Evolutionary conservation across 2,888 invertebrate species (phyloP).

Genomic region (Deilephila porcellus): DNA sequence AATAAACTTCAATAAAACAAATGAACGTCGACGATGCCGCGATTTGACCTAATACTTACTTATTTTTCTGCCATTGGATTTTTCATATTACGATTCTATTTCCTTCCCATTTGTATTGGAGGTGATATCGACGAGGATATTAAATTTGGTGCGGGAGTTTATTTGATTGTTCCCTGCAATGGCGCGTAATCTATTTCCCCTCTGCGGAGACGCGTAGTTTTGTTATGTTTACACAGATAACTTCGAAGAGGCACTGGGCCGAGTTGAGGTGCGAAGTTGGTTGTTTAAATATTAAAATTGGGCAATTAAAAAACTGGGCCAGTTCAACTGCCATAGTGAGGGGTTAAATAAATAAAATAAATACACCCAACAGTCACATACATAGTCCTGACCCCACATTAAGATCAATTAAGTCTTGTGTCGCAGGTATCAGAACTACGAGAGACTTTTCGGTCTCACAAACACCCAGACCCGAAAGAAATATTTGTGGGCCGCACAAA

Average conservation of each 20-base stretch:
- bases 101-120: background rate
- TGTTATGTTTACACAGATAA: background rate
- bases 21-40: background rate
- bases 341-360: too few species aligned
- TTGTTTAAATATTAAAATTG: slow-evolving; percentile 24
- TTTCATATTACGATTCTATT: background rate
- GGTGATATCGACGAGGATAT: background rate
- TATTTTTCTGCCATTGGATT: background rate
- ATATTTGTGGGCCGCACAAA: too few species aligned
- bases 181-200: background rate
- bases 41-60: background rate
- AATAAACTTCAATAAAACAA: slow-evolving; percentile 16
- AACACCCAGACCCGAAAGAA: too few species aligned
- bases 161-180: background rate
- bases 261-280: background rate
- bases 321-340: slow-evolving; percentile 16
- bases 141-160: background rate
- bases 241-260: background rate
- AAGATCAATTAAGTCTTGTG: too few species aligned
- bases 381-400: too few species aligned
- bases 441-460: too few species aligned
- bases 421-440: too few species aligned
- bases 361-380: too few species aligned
- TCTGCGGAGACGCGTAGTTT: background rate
- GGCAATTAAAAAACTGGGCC: slow-evolving; percentile 23